Percentiles rank a stretch among this genome's conserved stretches.
These are phyloP conservation scores for Melanotaenia parkinsoni DNA, from an alignment of 2,797 vertebrate species.

Conservation along the genomic window DNA sequence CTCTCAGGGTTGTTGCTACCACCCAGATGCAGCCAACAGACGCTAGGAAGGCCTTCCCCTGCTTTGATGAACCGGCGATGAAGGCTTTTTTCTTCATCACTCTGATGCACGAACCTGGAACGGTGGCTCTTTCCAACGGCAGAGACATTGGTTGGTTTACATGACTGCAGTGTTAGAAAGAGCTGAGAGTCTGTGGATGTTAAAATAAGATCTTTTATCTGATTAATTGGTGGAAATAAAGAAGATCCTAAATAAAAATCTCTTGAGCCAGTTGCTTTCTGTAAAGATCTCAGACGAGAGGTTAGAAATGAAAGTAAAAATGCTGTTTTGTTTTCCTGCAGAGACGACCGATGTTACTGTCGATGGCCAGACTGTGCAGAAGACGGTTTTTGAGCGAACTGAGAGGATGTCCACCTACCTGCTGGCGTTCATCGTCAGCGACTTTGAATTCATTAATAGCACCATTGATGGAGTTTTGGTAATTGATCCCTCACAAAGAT, in stretches of 20 bases:
- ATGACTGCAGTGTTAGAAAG: no score
- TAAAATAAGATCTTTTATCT: no score
- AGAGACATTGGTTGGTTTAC: slow-evolving; percentile 71
- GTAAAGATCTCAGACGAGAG: no score
- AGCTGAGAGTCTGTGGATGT: no score
- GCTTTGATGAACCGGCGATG: slow-evolving; percentile 94
- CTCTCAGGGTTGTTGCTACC: slow-evolving; percentile 88
- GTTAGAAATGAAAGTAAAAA: background rate
- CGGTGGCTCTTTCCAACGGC: slow-evolving; percentile 88
- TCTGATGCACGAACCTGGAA: slow-evolving; percentile 69
- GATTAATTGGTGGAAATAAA: no score
- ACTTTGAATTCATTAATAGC: background rate
- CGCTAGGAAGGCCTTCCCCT: slow-evolving; percentile 93
- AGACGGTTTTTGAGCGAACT: slow-evolving; percentile 82
- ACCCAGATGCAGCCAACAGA: slow-evolving; percentile 93
- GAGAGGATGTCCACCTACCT: slow-evolving; percentile 94
- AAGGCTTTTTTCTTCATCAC: slow-evolving; percentile 89
- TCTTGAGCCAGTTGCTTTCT: no score
- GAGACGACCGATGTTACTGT: accelerated
- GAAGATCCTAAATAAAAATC: no score
- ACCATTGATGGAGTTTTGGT: slow-evolving; percentile 34
- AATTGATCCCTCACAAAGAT: slow-evolving; percentile 42
- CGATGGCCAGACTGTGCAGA: accelerated
- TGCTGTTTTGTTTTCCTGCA: slow-evolving; percentile 47
- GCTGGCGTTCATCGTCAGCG: slow-evolving; percentile 92